Conservation (phyloP, 1,140 invertebrate species). For the Radopholus similis region DNA sequence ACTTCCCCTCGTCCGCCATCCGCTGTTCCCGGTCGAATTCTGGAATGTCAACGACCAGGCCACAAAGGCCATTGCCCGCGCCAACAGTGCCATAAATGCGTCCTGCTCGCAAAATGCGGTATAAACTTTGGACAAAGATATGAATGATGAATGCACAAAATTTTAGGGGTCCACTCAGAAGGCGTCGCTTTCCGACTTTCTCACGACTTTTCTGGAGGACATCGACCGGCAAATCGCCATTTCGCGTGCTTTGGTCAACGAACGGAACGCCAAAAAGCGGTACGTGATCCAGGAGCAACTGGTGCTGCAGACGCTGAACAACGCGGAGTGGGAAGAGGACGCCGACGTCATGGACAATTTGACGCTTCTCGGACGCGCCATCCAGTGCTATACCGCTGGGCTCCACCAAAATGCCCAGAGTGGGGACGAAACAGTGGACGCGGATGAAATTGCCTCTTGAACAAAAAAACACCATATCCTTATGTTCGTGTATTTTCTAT, state of each 20-base stretch:
- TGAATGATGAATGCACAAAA: background rate
- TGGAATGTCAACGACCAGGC: conserved; percentile 1
- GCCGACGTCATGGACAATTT: background rate
- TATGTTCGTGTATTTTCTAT: too few relatives aligned
- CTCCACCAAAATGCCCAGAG: background rate
- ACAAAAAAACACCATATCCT: too few relatives aligned
- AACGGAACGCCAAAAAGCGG: background rate
- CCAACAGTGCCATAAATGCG: background rate
- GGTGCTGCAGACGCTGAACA: background rate
- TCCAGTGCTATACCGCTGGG: background rate
- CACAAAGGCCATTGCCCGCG: background rate
- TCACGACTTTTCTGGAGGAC: background rate
- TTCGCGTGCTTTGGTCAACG: background rate
- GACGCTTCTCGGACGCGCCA: background rate
- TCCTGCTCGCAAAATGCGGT: background rate
- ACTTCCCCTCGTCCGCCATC: background rate
- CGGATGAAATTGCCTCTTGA: too few relatives aligned
- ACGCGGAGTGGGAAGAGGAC: background rate
- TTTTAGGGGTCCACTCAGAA: background rate
- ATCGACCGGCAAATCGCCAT: background rate
- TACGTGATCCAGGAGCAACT: conserved; percentile 1
- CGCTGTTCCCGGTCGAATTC: background rate
- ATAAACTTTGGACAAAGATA: background rate
- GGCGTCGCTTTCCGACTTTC: background rate
- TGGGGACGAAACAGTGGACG: too few relatives aligned